A percentile compares a stretch with the other conserved stretches of the same genome.
Evolutionary conservation across 2,113 vertebrate genomes (phyloP).

Genomic region (Amphilophus citrinellus): DNA sequence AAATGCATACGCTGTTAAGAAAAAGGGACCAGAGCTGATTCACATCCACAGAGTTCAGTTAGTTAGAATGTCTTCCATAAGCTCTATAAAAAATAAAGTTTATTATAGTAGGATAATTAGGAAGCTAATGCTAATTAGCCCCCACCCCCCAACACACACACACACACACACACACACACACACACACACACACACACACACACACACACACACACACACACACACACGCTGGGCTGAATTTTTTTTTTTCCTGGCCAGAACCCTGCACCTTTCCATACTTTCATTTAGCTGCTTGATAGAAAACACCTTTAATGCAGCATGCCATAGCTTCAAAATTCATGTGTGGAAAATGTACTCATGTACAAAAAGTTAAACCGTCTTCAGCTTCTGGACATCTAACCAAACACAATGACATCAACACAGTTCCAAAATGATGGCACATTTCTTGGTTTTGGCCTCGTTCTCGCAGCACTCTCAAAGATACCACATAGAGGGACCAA

Average conservation of each 20-base stretch:
- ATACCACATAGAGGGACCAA: background rate
- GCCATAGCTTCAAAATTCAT: accelerated
- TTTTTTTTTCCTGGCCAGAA: no score
- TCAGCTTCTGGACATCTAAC: background rate
- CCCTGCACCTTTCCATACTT: background rate
- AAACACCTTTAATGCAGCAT: background rate
- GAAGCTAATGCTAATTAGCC: no score
- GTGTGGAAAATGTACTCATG: background rate
- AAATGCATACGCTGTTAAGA: background rate
- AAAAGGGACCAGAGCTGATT: background rate
- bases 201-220: no score
- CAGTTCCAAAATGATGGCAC: background rate
- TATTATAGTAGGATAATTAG: background rate
- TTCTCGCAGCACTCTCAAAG: background rate
- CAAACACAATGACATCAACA: background rate
- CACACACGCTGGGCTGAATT: no score
- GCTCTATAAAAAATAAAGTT: background rate
- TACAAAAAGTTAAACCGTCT: background rate
- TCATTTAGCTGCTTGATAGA: background rate
- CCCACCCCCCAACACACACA: no score
- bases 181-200: no score
- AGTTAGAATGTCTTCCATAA: background rate
- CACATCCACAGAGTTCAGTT: background rate
- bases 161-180: no score
- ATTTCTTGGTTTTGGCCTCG: background rate